Percentiles rank a stretch among this genome's conserved stretches.
Conservation (phyloP, 2,888 invertebrate species). For the Drosophila nigricruria region DNA sequence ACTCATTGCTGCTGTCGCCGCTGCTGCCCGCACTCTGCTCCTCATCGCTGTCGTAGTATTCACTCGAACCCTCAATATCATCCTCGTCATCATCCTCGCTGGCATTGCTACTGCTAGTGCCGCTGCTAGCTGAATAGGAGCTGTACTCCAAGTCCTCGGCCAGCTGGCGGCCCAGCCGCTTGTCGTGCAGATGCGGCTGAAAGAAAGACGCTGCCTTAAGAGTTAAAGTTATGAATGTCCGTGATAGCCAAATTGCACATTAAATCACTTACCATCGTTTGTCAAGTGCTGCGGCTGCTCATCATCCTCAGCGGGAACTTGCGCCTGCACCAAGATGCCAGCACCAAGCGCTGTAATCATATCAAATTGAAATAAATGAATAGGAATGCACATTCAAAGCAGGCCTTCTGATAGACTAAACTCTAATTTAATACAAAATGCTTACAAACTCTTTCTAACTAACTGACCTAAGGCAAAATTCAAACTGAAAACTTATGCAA, state of each 20-base stretch:
- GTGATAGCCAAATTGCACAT: constrained; percentile 43
- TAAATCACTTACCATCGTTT: constrained; percentile 78
- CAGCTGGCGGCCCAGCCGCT: constrained; percentile 59
- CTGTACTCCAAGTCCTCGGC: constrained; percentile 40
- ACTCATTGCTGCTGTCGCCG: constrained; percentile 77
- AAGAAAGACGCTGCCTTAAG: constrained; percentile 86
- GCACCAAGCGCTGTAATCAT: constrained; percentile 40
- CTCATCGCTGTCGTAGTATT: constrained; percentile 81
- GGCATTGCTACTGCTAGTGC: constrained; percentile 37
- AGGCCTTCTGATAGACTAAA: too few relatives aligned
- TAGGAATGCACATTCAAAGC: too few relatives aligned
- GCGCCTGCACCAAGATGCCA: constrained; percentile 15
- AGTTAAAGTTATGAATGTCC: constrained; percentile 77
- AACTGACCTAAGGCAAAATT: constrained; percentile 27
- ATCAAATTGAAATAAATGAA: too few relatives aligned
- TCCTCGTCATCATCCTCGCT: constrained; percentile 66
- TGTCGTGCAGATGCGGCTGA: constrained; percentile 81
- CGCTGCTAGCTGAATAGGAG: constrained; percentile 50
- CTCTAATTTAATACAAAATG: too few relatives aligned
- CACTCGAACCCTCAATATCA: constrained; percentile 65
- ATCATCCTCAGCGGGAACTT: constrained; percentile 50
- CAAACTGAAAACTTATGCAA: constrained; percentile 32
- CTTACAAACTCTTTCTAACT: neutral
- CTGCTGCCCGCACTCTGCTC: constrained; percentile 60
- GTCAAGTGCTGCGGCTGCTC: constrained; percentile 77